These are phyloP conservation scores for Oenanthe melanoleuca DNA, from an alignment of 2,113 vertebrate genomes.

Conservation along the genomic window DNA sequence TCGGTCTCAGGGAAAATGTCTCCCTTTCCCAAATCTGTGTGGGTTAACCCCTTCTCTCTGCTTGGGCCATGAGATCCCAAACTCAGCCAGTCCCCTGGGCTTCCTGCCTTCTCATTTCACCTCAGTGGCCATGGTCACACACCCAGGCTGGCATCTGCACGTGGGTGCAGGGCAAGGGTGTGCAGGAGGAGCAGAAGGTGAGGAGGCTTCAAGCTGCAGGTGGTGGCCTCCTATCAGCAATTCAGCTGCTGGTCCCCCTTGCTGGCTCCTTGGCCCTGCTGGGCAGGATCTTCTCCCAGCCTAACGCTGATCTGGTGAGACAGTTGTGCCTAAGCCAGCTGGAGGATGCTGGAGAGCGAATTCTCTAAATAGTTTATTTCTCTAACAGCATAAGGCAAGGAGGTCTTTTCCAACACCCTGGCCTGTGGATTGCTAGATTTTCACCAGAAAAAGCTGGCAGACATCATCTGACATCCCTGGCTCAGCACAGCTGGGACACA, in stretches of 20 bases:
- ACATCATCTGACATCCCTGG: fast-evolving
- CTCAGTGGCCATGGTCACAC: neutral
- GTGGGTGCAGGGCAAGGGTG: neutral
- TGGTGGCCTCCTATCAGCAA: neutral
- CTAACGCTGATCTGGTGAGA: conserved; percentile 10
- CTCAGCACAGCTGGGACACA: neutral
- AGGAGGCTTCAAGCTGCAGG: neutral
- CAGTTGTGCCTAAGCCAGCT: neutral
- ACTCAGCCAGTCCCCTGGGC: neutral
- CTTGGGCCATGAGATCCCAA: neutral
- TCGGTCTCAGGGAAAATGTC: neutral
- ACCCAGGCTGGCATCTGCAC: neutral
- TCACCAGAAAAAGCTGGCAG: neutral
- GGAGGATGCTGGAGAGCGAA: neutral
- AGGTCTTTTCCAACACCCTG: neutral
- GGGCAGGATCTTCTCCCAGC: neutral
- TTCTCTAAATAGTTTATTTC: neutral
- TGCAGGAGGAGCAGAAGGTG: neutral
- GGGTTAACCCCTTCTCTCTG: neutral
- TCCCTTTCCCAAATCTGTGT: neutral
- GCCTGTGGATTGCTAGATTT: neutral
- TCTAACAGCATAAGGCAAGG: neutral
- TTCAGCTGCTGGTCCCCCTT: neutral
- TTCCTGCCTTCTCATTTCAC: neutral
- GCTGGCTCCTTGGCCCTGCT: neutral